These are phyloP conservation scores for Huso huso DNA, from an alignment of 2,797 vertebrate genomes.

Conservation along the genomic window DNA sequence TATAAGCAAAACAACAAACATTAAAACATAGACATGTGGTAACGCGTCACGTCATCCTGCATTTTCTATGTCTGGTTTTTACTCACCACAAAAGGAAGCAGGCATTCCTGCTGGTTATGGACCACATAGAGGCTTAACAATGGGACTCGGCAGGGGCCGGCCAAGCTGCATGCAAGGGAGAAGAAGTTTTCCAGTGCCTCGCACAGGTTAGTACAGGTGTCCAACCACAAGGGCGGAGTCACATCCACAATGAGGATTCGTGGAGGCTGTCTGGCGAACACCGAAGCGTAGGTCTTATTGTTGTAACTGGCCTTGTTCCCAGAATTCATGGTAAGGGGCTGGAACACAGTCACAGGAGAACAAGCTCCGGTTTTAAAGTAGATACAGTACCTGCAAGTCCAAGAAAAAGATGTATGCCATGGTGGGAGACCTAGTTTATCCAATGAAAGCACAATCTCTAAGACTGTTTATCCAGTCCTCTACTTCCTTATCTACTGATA, in stretches of 20 bases:
- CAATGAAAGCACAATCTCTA: no score
- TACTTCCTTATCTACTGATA: no score
- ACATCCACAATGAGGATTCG: constrained; percentile 74
- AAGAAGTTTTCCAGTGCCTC: constrained; percentile 83
- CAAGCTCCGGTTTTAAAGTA: no score
- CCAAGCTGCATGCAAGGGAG: constrained; percentile 64
- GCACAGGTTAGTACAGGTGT: constrained; percentile 59
- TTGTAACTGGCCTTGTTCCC: constrained; percentile 34
- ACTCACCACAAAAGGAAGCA: constrained; percentile 85
- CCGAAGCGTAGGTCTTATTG: constrained; percentile 35
- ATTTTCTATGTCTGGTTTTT: no score
- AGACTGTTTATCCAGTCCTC: no score
- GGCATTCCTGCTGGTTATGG: constrained; percentile 76
- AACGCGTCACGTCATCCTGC: no score
- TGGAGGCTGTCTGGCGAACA: constrained; percentile 55
- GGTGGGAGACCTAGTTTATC: no score
- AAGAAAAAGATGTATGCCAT: no score
- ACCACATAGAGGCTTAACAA: constrained; percentile 79
- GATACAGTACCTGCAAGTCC: no score
- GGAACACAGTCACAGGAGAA: not conserved
- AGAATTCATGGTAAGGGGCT: constrained; percentile 30
- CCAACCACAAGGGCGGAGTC: constrained; percentile 67
- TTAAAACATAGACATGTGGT: not conserved
- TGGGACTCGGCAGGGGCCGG: constrained; percentile 71
- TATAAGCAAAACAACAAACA: no score